phyloP scores from a whole-genome alignment of 1,140 invertebrate species.

The Atta colombica region DNA sequence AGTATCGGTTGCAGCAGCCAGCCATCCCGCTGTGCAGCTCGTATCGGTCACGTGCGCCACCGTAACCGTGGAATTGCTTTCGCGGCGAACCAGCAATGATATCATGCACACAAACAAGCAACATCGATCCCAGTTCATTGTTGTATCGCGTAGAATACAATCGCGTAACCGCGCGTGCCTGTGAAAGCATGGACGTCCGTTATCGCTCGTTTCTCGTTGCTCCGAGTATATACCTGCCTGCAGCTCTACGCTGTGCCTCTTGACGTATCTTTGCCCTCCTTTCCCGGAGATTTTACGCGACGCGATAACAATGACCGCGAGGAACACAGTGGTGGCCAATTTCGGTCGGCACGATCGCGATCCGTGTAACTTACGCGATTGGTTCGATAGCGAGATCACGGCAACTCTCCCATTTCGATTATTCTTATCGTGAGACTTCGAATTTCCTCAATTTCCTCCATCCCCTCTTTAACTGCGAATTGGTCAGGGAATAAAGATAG shows the following conservation, averaged over 20 bases:
- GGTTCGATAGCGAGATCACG: background rate
- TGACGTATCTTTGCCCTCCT: conserved; percentile 55
- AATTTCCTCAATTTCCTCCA: background rate
- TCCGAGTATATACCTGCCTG: conserved; percentile 28
- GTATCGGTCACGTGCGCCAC: conserved; percentile 71
- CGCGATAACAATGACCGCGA: conserved; percentile 55
- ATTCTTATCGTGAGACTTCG: conserved; percentile 1
- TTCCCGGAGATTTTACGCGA: conserved; percentile 41
- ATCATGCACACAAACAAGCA: conserved; percentile 58
- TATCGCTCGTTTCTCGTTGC: conserved; percentile 27
- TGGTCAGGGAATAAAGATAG: conserved; percentile 7
- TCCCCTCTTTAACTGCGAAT: background rate
- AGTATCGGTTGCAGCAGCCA: conserved; percentile 41
- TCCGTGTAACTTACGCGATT: conserved; percentile 11
- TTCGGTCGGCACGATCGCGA: background rate
- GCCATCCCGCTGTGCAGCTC: conserved; percentile 10
- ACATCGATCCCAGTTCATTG: conserved; percentile 71
- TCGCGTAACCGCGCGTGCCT: conserved; percentile 41
- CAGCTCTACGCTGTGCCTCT: conserved; percentile 18
- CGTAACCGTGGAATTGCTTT: conserved; percentile 55
- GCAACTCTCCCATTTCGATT: conserved; percentile 13
- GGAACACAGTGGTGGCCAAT: background rate
- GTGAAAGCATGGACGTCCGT: conserved; percentile 16
- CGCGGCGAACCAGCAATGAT: conserved; percentile 57
- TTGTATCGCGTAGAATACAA: conserved; percentile 50